Evolutionary conservation across 2,888 invertebrate genomes (phyloP).

Genomic region (Lasioglossum morio): DNA sequence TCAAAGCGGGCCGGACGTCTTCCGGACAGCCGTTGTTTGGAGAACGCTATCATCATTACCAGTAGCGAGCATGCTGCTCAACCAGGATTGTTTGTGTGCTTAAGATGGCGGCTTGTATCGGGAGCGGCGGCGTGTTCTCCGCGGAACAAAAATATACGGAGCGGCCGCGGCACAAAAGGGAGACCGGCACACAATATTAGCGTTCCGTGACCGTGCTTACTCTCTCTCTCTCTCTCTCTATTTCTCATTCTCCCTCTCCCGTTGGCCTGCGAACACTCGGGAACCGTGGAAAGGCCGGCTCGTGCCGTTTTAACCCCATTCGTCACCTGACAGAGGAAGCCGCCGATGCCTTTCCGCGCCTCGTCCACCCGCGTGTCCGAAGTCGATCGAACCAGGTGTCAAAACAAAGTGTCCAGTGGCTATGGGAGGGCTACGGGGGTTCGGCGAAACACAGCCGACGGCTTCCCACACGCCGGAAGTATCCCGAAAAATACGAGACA

Average conservation of each 20-base stretch:
- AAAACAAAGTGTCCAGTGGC: constrained; percentile 36
- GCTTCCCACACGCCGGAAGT: background rate
- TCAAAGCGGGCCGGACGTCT: constrained; percentile 43
- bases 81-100: constrained; percentile 71
- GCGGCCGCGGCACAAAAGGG: constrained; percentile 73
- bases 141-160: constrained; percentile 78
- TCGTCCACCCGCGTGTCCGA: background rate
- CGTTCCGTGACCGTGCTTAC: constrained; percentile 32
- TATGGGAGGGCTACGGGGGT: background rate
- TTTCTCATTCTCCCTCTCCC: background rate
- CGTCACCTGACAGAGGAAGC: constrained; percentile 49
- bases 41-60: constrained; percentile 57
- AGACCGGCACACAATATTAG: constrained; percentile 58
- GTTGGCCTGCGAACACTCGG: constrained; percentile 65
- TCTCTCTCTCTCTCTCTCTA: background rate
- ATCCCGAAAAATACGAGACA: constrained; percentile 24
- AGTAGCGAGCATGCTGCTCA: constrained; percentile 19
- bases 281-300: constrained; percentile 47
- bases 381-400: constrained; percentile 38
- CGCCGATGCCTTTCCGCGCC: constrained; percentile 29
- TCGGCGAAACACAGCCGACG: constrained; percentile 9
- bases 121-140: constrained; percentile 69
- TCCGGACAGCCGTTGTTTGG: constrained; percentile 54
- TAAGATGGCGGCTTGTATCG: constrained; percentile 75
- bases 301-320: constrained; percentile 55